Base-by-base conservation (phyloP, 2,113 vertebrate species). In the Planiliza haematocheilus region DNA sequence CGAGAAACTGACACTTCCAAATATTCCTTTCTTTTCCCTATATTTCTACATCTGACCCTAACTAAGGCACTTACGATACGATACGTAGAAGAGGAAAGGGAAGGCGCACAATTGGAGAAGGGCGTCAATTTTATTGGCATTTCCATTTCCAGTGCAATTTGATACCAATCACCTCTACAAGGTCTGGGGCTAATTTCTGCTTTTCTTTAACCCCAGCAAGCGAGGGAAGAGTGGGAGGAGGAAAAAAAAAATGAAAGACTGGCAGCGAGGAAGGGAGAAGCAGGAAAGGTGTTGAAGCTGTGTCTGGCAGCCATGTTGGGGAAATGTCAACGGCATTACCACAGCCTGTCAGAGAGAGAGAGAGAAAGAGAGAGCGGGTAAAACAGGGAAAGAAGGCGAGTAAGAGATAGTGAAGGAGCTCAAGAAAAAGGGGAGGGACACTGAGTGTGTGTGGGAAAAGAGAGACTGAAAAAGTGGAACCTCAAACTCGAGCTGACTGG, bases 61-160 rank as follows among this genome's bases (percentile, higher is more conserved):
- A 83, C 72, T 2, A 83, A 84, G 84, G 80, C 62, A 85, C 86
- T 79, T 49, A 83, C 45, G 74, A 86, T 92, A n/a, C n/a, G n/a
- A 30, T 64, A 94, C 91, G 92, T 91, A 8, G 65, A 74, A 74
- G 85, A 59, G 51, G 20, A 38, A 52, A 52, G 70, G 60, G 41
- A 62, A 61, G 50, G 46, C 53, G 49, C 14, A 60, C 7, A 43
- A 53, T 18, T 81, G 84, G 82, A 93, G 86, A 91, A 85, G 89
- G 92, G 92, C 79, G 91, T 93, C 93, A 94, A 94, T 95, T 95
- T 94, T 95, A 93, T 95, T 88, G 91, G 91, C 90, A 92, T 95
- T 96, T 94, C 94, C 94, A 96, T 95, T 94, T 95, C 91, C 89
- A 74, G 89, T 93, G 95, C 92, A 95, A 95, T 95, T 91, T 81